Evolutionary conservation across 2,888 invertebrate genomes (phyloP), one percentile per base, ranked within the genome.

Genomic region (Arge pagana): DNA sequence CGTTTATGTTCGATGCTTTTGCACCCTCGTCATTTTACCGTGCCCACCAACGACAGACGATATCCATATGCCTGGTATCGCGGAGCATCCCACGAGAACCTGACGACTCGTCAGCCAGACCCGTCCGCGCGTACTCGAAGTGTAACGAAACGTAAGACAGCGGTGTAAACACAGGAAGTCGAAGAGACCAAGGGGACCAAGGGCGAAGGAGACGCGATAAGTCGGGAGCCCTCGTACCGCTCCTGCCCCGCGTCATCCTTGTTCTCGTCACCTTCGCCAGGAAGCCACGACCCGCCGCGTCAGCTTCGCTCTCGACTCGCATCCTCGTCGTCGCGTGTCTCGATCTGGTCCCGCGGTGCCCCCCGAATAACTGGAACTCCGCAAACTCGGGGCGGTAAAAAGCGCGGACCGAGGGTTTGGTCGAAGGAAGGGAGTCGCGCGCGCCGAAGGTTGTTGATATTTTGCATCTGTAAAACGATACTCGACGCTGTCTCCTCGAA

Each of bases 91-190:
- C 21, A n/a, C 45, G 23, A 42, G 33, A 45, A 45, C 55, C 64
- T 68, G 67, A 70, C 70, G 66, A 62, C 58, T 67, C 64, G 70
- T 70, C 70, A 67, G 62, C 63, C 55, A 55, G 53, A 58, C 57
- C n/a, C n/a, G 59, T 59, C 63, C 33, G 52, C 45, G 45, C 53
- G 57, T 54, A 57, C 62, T 63, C 48, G 60, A 59, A 60, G 58
- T 55, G 58, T 59, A 56, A 61, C 61, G 58, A 60, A 55, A 60
- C 58, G 62, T 59, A 58, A 57, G 63, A 58, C 49, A 48, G 52
- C 59, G 64, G 48, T 58, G 65, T 66, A 65, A 65, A 65, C 65
- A 65, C 65, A 65, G 65, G 65, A 65, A 65, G 58, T n/a, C 10
- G 8, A 13, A 15, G 19, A 26, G n/a, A 26, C n/a, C 15, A 40